phyloP scores from a whole-genome alignment of 2,113 vertebrate genomes.

The Nipponia nippon region DNA sequence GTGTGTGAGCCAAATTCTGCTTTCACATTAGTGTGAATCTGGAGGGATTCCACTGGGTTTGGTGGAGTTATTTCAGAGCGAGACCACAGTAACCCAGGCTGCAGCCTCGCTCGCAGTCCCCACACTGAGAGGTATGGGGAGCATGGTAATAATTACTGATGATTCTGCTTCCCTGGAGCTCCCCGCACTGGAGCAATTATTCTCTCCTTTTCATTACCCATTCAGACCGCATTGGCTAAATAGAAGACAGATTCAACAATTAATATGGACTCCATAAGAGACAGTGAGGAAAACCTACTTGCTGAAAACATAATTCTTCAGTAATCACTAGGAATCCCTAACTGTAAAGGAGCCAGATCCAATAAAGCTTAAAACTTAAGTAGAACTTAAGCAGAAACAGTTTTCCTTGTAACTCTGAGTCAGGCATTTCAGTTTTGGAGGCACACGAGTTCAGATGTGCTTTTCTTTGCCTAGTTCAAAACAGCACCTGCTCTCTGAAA shows the following conservation, averaged over 20 bases:
- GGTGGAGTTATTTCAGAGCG: not conserved
- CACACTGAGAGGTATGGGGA: accelerated
- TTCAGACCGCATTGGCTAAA: not conserved
- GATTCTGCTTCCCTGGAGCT: not conserved
- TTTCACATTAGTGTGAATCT: not conserved
- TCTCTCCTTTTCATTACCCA: not conserved
- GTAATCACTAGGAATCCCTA: not conserved
- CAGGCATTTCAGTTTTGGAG: not conserved
- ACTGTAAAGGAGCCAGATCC: not conserved
- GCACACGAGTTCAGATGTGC: not conserved
- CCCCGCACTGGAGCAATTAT: not conserved
- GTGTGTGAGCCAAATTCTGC: not conserved
- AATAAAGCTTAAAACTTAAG: not conserved
- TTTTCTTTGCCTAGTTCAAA: not conserved
- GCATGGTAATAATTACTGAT: not conserved
- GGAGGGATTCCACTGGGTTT: not conserved
- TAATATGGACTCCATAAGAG: not conserved
- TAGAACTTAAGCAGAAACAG: not conserved
- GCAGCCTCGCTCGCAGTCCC: accelerated
- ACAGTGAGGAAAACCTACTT: not conserved
- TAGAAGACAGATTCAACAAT: not conserved
- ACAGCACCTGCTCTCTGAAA: not conserved
- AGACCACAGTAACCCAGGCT: not conserved
- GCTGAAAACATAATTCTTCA: constrained; percentile 6
- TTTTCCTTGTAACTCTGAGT: not conserved